These are phyloP conservation scores for Yoshiicerus persimilis DNA, from an alignment of 1,140 invertebrate genomes.

Conservation along the genomic window DNA sequence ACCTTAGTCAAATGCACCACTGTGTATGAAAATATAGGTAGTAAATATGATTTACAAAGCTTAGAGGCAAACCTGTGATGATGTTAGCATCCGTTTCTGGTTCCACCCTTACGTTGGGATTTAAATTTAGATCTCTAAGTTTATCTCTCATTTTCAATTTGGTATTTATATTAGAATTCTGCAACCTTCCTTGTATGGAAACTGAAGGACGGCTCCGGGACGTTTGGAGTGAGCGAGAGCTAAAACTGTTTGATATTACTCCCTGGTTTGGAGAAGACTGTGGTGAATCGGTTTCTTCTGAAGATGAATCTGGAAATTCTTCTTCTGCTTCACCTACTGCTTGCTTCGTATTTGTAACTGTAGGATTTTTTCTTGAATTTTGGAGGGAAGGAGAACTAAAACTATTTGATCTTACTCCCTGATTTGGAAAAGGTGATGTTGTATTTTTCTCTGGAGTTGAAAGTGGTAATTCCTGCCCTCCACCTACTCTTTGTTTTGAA, in stretches of 20 bases:
- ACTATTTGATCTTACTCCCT: background rate
- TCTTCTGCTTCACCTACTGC: no score
- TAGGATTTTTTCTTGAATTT: background rate
- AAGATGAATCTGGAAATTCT: no score
- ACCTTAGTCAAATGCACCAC: background rate
- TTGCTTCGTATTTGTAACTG: no score
- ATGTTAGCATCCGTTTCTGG: background rate
- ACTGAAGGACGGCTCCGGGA: background rate
- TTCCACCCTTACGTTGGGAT: background rate
- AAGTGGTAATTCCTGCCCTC: slow-evolving; percentile 6
- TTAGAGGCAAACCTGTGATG: background rate
- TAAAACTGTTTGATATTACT: no score
- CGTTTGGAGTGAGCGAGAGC: background rate
- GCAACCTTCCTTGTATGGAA: background rate
- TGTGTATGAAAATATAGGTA: background rate
- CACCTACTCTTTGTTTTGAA: background rate
- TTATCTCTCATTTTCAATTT: background rate
- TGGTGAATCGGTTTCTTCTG: no score
- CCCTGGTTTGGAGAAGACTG: no score
- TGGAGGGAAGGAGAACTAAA: background rate
- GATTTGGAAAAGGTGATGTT: slow-evolving; percentile 21
- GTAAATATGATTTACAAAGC: background rate
- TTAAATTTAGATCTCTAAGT: background rate
- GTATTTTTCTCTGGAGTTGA: slow-evolving; percentile 8
- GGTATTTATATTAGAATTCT: background rate